Conservation (phyloP, 2,888 invertebrate species). For the Odontothrips loti region DNA sequence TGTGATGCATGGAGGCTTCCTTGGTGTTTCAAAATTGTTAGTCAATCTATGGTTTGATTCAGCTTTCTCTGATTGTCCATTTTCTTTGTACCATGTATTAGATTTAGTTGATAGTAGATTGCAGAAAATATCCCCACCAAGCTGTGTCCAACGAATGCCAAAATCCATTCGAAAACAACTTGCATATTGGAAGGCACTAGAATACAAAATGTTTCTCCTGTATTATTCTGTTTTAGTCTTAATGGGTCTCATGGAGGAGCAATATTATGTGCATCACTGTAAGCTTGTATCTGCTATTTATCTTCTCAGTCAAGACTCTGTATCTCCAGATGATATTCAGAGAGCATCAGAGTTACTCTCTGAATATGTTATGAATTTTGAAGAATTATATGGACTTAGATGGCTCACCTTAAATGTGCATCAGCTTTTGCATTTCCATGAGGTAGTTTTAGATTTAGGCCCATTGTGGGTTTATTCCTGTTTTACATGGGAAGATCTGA, state of each 20-base stretch:
- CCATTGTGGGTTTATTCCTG: too few relatives aligned
- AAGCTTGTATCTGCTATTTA: slow-evolving; percentile 25
- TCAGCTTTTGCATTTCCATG: too few relatives aligned
- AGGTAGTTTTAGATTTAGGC: background rate
- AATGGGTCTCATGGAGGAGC: background rate
- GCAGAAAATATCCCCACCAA: background rate
- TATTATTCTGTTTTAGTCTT: too few relatives aligned
- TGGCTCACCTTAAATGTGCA: too few relatives aligned
- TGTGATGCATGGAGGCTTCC: slow-evolving; percentile 25
- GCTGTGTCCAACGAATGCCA: background rate
- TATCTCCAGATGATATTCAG: slow-evolving; percentile 21
- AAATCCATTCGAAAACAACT: background rate
- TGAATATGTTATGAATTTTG: too few relatives aligned
- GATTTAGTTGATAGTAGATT: slow-evolving; percentile 15
- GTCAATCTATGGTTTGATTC: slow-evolving; percentile 30
- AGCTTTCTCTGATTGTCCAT: background rate
- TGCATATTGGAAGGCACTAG: background rate
- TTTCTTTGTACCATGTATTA: slow-evolving; percentile 18
- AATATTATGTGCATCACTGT: slow-evolving; percentile 8
- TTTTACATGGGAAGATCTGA: too few relatives aligned
- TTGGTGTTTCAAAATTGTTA: slow-evolving; percentile 20
- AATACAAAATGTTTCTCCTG: too few relatives aligned
- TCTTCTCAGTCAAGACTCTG: background rate
- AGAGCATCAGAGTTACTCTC: too few relatives aligned
- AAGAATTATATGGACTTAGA: too few relatives aligned